Base-by-base conservation (phyloP, 2,888 invertebrate species). In the Agrochola lota region DNA sequence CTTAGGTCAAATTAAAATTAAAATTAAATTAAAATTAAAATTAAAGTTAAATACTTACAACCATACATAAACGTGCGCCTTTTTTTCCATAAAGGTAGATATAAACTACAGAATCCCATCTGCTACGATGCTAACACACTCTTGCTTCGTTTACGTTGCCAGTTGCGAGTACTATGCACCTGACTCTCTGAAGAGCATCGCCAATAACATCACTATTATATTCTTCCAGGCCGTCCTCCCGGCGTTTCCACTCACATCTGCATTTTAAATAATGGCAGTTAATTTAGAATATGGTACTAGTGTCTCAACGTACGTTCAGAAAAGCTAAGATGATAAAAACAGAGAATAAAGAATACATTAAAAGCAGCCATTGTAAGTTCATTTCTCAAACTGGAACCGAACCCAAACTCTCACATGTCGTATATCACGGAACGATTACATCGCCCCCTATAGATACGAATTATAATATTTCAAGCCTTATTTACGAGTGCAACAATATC, bases 341-440 rank as follows among this genome's bases (percentile, higher is more conserved):
- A 11, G 0, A 71, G 7, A 30, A 43, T 30, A 0, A 62, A 5
- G 23, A 59, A 17, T 17, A 5, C 0, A 17, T n/a, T 23, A 9
- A 68, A 74, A 57, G 11, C 6, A 43, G 12, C n/a, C 15, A 52
- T 20, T 46, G 46, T 60, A 40, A 55, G 0, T 62, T 23, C 8
- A 55, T 71, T 43, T 63, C 35, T 59, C 23, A 68, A 68, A 62
- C 35, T 12, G 26, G 17, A 35, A 49, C 49, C 4, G 85, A 72
- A 67, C 71, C 71, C 81, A 70, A 77, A 63, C 20, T 74, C 71
- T 66, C 57, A 11, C 59, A 52, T 20, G 59, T 64, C 85, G 86
- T 90, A 88, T 76, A 89, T 89, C 87, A 86, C 80, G 35, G 66
- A 81, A 85, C 87, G 87, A 88, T 89, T 88, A 83, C 83, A 89